Base-by-base conservation (phyloP, 2,797 vertebrate genomes). In the Echiichthys vipera region DNA sequence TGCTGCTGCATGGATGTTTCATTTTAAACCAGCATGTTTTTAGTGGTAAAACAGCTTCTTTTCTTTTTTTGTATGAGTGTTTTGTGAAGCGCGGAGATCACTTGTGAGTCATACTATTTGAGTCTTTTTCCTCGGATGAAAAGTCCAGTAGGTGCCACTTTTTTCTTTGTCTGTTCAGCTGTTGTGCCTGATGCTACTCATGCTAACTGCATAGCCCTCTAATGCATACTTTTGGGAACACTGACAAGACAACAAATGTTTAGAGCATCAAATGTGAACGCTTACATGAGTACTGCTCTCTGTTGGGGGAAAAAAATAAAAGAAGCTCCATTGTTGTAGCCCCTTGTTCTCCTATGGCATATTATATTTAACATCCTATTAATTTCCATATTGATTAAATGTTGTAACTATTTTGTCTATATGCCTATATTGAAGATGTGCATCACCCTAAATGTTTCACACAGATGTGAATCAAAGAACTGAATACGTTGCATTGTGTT, bases 161-260 rank as follows among this genome's bases (percentile, higher is more conserved):
- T 76, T 55, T 47, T 20, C 46, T 30, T 70, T 49, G 20, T 58
- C 57, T 67, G 51, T 40, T 68, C 51, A 65, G 61, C 29, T 4
- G 7, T 29, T 47, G 27, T 53, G 45, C 25, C 61, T 29, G 1
- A 27, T 3, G 20, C 25, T 45, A 15, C 30, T 56, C 20, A 7
- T 20, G 53, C 45, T 36, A 45, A 56, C 46, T 25, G 15, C 14
- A 43, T 57, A 1, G 47, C 37, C 34, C 2, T 46, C 18, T 37
- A 37, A 37, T 36, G 32, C 34, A 46, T 55, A 2, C 3, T 58
- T 47, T 30, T 9, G 24, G 40, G 32, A 71, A 25, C 22, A 24
- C 11, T 40, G 10, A 40, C 39, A 0, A 37, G 42, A 22, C 49
- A 42, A 29, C 11, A 7, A 39, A 15, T 42, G 56, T 42, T 30